A percentile compares a stretch with the other conserved stretches of the same genome.
Conservation (phyloP, 37 sponge, comb jelly and placozoan species). For the Theonella swinhoei region DNA sequence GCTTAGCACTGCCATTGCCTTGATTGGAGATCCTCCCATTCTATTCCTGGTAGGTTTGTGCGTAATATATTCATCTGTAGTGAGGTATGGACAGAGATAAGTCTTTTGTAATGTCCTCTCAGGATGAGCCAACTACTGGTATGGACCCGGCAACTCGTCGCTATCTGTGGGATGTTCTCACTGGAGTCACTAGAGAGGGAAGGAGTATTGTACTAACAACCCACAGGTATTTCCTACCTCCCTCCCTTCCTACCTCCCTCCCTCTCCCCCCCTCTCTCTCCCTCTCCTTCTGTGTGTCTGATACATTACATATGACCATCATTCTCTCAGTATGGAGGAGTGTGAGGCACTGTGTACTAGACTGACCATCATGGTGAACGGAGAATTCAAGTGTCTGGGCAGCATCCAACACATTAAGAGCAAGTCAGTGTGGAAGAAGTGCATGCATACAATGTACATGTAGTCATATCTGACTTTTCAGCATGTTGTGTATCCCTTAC, state of each 20-base stretch:
- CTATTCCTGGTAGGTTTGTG: constrained; percentile 39
- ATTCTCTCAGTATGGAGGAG: constrained; percentile 87
- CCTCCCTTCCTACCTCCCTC: too few relatives aligned
- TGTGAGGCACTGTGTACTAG: constrained; percentile 94
- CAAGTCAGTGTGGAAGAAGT: constrained; percentile 48
- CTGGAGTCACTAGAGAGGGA: constrained; percentile 42
- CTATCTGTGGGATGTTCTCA: constrained; percentile 78
- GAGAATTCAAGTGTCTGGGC: constrained; percentile 90
- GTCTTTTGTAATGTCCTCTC: constrained; percentile 25
- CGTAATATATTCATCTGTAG: background rate
- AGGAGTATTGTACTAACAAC: constrained; percentile 76
- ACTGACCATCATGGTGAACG: constrained; percentile 92
- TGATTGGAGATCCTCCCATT: constrained; percentile 69
- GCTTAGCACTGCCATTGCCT: constrained; percentile 79
- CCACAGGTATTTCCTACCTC: constrained; percentile 61
- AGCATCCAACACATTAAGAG: constrained; percentile 84
- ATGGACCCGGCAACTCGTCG: constrained; percentile 83
- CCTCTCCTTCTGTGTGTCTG: background rate
- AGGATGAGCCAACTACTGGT: constrained; percentile 93
- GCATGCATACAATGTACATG: background rate
- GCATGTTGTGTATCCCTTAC: too few relatives aligned
- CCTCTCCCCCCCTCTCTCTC: background rate
- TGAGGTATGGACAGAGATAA: background rate
- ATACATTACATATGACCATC: background rate
- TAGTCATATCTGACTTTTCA: background rate